Evolutionary conservation across 2,113 vertebrate species (phyloP).

Genomic region (Tragelaphus strepsiceros): DNA sequence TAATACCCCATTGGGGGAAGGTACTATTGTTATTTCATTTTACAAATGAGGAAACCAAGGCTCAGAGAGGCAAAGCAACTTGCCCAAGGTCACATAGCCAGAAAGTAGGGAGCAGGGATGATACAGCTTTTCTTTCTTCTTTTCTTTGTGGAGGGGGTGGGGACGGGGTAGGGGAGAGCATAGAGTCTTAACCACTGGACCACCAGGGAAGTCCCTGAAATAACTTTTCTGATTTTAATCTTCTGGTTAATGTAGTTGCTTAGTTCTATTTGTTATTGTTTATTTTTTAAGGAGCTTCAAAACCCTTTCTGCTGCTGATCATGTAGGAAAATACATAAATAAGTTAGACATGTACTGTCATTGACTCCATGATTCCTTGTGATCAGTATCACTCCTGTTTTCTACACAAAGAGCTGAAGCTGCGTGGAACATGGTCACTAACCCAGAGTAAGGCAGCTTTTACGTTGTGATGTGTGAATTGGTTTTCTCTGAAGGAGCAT

Average conservation of each 20-base stretch:
- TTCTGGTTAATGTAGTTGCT: neutral
- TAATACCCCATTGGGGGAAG: neutral
- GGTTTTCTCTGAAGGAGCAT: neutral
- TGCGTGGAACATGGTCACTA: neutral
- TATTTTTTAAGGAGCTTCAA: neutral
- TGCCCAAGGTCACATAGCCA: neutral
- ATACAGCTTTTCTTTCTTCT: neutral
- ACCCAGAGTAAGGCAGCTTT: neutral
- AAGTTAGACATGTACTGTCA: neutral
- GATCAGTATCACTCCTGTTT: neutral
- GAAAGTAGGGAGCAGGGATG: neutral
- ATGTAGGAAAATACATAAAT: neutral
- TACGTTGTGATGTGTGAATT: neutral
- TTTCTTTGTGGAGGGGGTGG: neutral
- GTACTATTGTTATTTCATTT: neutral
- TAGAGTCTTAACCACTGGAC: neutral
- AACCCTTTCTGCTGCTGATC: neutral
- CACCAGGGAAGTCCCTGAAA: neutral
- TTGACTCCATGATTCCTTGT: neutral
- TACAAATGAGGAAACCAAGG: neutral
- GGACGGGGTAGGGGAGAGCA: fast-evolving
- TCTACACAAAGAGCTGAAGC: neutral
- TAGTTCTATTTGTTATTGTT: neutral
- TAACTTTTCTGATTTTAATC: neutral
- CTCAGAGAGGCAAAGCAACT: neutral